A percentile compares a stretch with the other conserved stretches of the same genome.
These are phyloP conservation scores for Melanotaenia maccullochi DNA, from an alignment of 2,797 vertebrate species.

Conservation along the genomic window DNA sequence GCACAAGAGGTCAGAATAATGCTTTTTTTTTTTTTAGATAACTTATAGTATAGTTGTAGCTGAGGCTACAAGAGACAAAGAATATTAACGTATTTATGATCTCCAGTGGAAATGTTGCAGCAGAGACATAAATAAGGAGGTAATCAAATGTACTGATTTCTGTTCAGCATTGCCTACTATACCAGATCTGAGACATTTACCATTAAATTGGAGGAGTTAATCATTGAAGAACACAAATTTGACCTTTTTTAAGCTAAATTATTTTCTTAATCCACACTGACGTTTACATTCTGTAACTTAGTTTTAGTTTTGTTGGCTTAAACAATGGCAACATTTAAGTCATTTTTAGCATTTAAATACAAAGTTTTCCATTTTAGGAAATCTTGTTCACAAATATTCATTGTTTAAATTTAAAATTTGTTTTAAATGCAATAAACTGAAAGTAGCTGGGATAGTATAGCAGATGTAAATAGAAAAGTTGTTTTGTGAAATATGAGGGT, in stretches of 20 bases:
- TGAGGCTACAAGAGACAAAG: not conserved
- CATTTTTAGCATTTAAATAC: not conserved
- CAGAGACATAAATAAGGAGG: not conserved
- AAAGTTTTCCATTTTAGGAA: not conserved
- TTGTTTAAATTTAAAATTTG: not conserved
- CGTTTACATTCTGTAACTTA: not conserved
- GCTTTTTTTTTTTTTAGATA: conserved; percentile 5
- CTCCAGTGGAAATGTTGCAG: not conserved
- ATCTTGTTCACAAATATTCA: not conserved
- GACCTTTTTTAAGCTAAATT: not conserved
- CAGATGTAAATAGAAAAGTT: conserved; percentile 1
- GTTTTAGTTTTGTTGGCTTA: not conserved
- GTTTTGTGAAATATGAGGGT: not conserved
- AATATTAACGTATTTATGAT: not conserved
- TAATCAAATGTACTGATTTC: not conserved
- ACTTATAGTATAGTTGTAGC: not conserved
- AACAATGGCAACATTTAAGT: not conserved
- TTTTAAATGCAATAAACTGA: not conserved
- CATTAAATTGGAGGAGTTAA: not conserved
- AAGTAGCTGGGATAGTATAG: not conserved
- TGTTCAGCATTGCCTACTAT: not conserved
- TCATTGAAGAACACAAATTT: not conserved
- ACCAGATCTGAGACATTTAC: not conserved
- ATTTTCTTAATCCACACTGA: not conserved
- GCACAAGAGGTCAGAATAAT: conserved; percentile 60